Percentiles rank a stretch among this genome's conserved stretches.
Evolutionary conservation across 2,113 vertebrate species (phyloP).

Genomic region (mouse (Mus musculus)): GRCm39 chr17:70775001-70775500

Average conservation of each 20-base stretch:
- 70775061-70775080: not conserved
- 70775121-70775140: not conserved
- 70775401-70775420: not conserved
- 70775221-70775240: not conserved
- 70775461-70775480: fast-evolving
- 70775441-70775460: not conserved
- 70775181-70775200: not conserved
- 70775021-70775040: not conserved
- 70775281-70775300: not conserved
- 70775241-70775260: not conserved
- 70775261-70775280: not conserved
- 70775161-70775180: not conserved
- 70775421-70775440: not conserved
- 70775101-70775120: not conserved
- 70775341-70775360: not conserved
- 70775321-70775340: not conserved
- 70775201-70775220: not conserved
- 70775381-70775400: not conserved
- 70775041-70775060: not conserved
- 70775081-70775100: not conserved
- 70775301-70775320: not conserved
- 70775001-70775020: not conserved
- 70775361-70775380: not conserved
- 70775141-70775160: not conserved
- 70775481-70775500: fast-evolving